phyloP scores from a whole-genome alignment of 2,888 invertebrate species.

The Chloromyia formosa region DNA sequence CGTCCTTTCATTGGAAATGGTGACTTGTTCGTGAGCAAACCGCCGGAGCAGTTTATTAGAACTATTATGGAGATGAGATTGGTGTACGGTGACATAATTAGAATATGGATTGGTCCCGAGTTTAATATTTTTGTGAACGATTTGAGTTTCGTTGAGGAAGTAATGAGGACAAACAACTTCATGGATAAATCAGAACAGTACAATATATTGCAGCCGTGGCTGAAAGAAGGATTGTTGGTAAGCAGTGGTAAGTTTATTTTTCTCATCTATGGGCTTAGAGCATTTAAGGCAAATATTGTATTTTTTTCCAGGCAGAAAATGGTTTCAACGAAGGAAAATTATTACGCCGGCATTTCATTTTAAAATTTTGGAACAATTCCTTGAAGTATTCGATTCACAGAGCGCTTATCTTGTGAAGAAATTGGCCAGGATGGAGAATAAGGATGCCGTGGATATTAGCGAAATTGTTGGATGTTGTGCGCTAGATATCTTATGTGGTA shows the following conservation, averaged over 20 bases:
- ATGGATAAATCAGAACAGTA: constrained; percentile 69
- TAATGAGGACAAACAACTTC: constrained; percentile 56
- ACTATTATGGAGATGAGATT: neutral
- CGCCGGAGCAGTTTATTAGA: constrained; percentile 54
- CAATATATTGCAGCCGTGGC: constrained; percentile 65
- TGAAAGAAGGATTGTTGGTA: constrained; percentile 68
- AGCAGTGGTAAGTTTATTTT: constrained; percentile 58
- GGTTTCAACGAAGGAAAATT: constrained; percentile 73
- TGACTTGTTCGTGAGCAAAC: constrained; percentile 58
- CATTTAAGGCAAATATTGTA: neutral
- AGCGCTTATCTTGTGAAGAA: constrained; percentile 64
- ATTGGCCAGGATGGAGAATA: constrained; percentile 59
- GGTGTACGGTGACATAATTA: constrained; percentile 48
- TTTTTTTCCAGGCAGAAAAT: constrained; percentile 62
- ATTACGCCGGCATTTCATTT: constrained; percentile 82
- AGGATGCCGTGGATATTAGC: constrained; percentile 66
- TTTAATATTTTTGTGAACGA: constrained; percentile 57
- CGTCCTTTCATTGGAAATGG: constrained; percentile 66
- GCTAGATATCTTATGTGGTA: constrained; percentile 63
- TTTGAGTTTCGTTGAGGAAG: constrained; percentile 57
- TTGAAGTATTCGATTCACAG: constrained; percentile 73
- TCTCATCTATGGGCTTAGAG: neutral
- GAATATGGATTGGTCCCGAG: constrained; percentile 60
- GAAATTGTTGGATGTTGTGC: constrained; percentile 64
- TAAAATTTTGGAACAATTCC: constrained; percentile 75